A percentile compares a stretch with the other conserved stretches of the same genome.
These are phyloP conservation scores for Agrotis segetum DNA, from an alignment of 2,888 invertebrate species.

Conservation along the genomic window DNA sequence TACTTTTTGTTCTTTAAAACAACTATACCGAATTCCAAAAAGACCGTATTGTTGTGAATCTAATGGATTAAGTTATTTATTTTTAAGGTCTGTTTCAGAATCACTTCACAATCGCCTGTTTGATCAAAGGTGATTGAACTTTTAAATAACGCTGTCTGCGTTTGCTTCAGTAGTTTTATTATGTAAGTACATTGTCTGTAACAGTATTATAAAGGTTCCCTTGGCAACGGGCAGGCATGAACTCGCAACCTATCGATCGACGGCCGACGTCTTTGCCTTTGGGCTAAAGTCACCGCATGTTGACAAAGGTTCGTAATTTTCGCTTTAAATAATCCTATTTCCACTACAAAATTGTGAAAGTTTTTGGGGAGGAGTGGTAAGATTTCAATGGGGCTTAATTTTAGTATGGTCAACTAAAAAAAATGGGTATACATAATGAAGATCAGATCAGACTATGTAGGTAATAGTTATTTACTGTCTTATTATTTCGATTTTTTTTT, in stretches of 20 bases:
- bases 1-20: no score
- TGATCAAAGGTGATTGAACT: not conserved
- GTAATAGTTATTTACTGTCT: no score
- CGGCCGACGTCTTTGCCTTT: conserved; percentile 3
- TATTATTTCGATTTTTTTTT: no score
- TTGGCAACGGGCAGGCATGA: conserved; percentile 33
- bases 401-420: not conserved
- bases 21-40: no score
- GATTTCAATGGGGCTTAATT: no score
- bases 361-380: no score
- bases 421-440: no score
- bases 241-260: conserved; percentile 47
- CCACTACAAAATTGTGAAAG: no score
- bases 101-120: no score
- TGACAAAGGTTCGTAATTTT: not conserved
- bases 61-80: not conserved
- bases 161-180: conserved; percentile 6
- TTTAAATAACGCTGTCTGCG: not conserved
- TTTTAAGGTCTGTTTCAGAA: not conserved
- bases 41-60: no score
- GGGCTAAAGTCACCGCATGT: not conserved
- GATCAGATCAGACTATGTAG: no score
- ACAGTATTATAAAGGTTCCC: conserved; percentile 22
- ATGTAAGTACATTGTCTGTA: conserved; percentile 9
- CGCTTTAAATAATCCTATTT: no score